These are phyloP conservation scores for Pimephales promelas DNA, from an alignment of 2,113 vertebrate species.

Conservation along the genomic window DNA sequence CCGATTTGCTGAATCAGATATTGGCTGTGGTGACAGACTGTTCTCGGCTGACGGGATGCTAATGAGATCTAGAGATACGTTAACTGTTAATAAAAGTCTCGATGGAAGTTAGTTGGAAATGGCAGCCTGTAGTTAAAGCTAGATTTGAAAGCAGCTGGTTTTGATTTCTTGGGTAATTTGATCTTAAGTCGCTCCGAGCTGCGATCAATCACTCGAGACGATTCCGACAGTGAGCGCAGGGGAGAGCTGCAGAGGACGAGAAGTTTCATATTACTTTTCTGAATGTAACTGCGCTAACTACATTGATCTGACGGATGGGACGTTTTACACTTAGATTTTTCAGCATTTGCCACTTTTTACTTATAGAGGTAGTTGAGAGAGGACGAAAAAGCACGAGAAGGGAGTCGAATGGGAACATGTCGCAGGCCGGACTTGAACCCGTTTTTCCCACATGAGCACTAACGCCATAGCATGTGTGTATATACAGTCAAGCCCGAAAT, in stretches of 20 bases:
- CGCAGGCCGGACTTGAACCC: not conserved
- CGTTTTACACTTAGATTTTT: not conserved
- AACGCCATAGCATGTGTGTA: not conserved
- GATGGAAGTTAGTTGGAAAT: not conserved
- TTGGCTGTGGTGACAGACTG: not conserved
- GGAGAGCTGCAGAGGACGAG: not conserved
- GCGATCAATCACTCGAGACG: constrained; percentile 5
- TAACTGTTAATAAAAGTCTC: not conserved
- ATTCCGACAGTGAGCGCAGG: not conserved
- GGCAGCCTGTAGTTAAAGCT: not conserved
- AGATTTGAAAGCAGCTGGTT: not conserved
- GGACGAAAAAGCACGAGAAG: not conserved
- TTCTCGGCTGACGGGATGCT: not conserved
- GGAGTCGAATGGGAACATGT: not conserved
- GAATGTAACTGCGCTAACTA: not conserved
- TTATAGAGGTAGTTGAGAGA: not conserved
- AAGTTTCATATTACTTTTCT: constrained; percentile 22
- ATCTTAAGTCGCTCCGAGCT: not conserved
- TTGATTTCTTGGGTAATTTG: constrained; percentile 16
- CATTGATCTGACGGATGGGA: constrained; percentile 20
- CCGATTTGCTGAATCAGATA: not conserved
- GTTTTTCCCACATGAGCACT: not conserved
- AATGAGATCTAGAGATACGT: not conserved
- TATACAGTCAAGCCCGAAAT: no score
- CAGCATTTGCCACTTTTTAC: not conserved